Conservation (phyloP, 2,113 vertebrate species). For the Myiopsitta monachus region DNA sequence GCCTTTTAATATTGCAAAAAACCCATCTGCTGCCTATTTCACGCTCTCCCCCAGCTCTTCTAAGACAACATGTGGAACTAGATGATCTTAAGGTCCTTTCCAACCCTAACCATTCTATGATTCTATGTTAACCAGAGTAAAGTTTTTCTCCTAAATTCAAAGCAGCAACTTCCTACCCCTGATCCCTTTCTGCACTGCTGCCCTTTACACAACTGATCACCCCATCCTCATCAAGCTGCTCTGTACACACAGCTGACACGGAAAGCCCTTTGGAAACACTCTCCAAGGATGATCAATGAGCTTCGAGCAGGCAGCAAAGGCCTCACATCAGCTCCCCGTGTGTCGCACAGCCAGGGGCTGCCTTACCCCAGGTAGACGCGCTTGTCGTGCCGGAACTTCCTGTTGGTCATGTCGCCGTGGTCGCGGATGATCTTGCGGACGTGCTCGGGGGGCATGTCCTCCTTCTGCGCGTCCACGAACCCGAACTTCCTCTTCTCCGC, state of each 20-base stretch:
- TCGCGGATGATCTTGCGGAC: constrained; percentile 98
- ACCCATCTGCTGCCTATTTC: rapidly evolving
- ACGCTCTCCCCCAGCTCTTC: rapidly evolving
- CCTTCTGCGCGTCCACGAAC: constrained; percentile 98
- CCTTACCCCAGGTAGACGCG: constrained; percentile 94
- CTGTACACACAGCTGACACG: rapidly evolving
- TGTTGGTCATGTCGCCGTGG: constrained; percentile 98
- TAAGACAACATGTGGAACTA: rapidly evolving
- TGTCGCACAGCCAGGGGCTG: rapidly evolving
- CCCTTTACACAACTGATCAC: rapidly evolving
- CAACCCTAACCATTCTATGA: too few relatives aligned
- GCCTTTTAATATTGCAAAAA: background rate
- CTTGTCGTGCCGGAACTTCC: constrained; percentile 98
- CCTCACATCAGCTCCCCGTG: rapidly evolving
- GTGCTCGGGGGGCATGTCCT: constrained; percentile 98
- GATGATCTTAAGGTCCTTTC: too few relatives aligned
- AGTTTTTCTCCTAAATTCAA: background rate
- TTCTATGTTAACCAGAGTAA: rapidly evolving
- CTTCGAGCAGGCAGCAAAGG: rapidly evolving
- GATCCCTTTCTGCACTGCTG: too few relatives aligned
- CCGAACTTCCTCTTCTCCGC: constrained; percentile 98
- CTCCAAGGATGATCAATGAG: rapidly evolving
- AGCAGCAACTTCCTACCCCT: background rate
- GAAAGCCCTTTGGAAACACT: background rate
- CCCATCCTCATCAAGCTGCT: rapidly evolving